phyloP scores from a whole-genome alignment of 2,113 vertebrate species.

The Thalassoma bifasciatum region DNA sequence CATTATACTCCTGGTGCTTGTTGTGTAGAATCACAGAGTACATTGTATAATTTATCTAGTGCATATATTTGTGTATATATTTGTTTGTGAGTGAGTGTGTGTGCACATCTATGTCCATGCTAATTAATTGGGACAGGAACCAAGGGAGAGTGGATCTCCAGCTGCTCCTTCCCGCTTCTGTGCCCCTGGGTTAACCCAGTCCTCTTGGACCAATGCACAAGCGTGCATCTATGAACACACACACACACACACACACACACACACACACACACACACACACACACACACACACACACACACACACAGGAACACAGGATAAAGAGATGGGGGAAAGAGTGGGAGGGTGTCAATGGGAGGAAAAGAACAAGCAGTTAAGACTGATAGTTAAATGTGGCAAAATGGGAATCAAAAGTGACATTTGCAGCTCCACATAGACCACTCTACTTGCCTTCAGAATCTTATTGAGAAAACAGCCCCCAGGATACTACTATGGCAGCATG shows the following conservation, averaged over 20 bases:
- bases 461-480: slow-evolving; percentile 37
- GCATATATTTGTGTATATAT: not conserved
- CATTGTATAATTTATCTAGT: not conserved
- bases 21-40: not conserved
- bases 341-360: not conserved
- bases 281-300: slow-evolving; percentile 9
- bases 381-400: slow-evolving; percentile 35
- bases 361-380: slow-evolving; percentile 23
- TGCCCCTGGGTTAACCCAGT: slow-evolving; percentile 67
- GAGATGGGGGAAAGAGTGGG: not conserved
- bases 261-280: slow-evolving; percentile 16
- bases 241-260: slow-evolving; percentile 2
- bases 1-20: not conserved
- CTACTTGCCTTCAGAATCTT: slow-evolving; percentile 42
- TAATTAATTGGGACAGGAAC: slow-evolving; percentile 77
- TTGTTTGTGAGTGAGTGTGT: slow-evolving; percentile 12
- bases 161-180: slow-evolving; percentile 65
- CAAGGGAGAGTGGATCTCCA: slow-evolving; percentile 74
- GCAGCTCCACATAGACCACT: slow-evolving; percentile 21
- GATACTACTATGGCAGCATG: slow-evolving; percentile 5
- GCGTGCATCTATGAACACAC: not conserved
- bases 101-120: slow-evolving; percentile 32
- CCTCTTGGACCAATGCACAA: slow-evolving; percentile 55
- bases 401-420: slow-evolving; percentile 52
- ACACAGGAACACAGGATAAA: slow-evolving; percentile 13